Evolutionary conservation across 2,797 vertebrate species (phyloP), one percentile per base, ranked within the genome.

Genomic region (Poeciliopsis turneri): DNA sequence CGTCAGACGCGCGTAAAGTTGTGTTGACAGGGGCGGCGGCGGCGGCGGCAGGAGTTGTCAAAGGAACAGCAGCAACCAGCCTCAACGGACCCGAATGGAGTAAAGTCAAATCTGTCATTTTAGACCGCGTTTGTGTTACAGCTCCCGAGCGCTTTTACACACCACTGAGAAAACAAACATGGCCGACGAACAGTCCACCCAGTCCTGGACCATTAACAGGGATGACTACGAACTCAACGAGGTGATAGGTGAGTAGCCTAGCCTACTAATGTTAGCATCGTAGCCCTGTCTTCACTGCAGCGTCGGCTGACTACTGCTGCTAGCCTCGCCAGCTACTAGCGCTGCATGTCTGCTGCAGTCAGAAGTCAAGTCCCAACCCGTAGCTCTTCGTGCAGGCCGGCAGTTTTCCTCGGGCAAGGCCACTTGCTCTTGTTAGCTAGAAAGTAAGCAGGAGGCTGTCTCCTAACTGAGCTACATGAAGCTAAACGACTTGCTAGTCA

Each of bases 181-280:
- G 96, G 94, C 96, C 81, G 97, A 98, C 85, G 98, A 98, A 91
- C 94, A 95, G 94, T 96, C 96, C 92, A 93, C 96, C 76, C 95
- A 97, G 92, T 87, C 97, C 86, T 99, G 98, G 98, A 96, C 97
- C 75, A 98, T 98, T 94, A 95, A 97, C 95, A 95, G 94, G 94
- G 98, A 99, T 90, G 97, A 99, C 87, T 99, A 98, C 84, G 97
- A 98, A 88, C 97, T 99, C 90, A 96, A 97, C 92, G 98, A 98
- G 96, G 98, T 98, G 92, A 98, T 99, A 92, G 98, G 98, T 98
- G 94, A 97, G 97, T 92, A 92, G 91, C 92, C 91, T 90, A 91
- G 92, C 92, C 4, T 79, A 91, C 94, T 94, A 91, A 82, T 3
- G 88, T 78, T 94, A 92, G 92, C 92, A 59, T 57, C 61, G 23